These are phyloP conservation scores for Cynocephalus volans DNA, from an alignment of 2,113 vertebrate species.

Conservation along the genomic window DNA sequence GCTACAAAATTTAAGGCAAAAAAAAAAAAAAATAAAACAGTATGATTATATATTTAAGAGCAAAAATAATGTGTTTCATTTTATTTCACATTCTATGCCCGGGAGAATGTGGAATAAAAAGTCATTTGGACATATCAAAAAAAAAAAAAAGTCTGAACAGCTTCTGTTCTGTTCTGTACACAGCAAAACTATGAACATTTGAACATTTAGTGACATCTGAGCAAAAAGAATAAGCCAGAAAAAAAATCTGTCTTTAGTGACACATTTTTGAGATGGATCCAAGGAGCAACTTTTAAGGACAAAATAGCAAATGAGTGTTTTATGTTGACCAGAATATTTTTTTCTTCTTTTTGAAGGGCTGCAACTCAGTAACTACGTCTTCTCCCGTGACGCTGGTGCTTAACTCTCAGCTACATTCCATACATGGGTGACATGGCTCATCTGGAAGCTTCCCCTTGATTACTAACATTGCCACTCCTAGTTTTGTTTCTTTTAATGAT, in stretches of 20 bases:
- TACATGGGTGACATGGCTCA: not conserved
- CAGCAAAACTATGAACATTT: conserved; percentile 6
- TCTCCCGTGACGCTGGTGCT: not conserved
- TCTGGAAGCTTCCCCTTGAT: not conserved
- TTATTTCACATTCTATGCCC: not conserved
- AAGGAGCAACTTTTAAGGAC: conserved; percentile 75
- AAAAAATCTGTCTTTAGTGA: conserved; percentile 23
- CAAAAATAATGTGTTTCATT: not conserved
- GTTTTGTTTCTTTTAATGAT: not conserved
- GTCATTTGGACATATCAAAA: not conserved
- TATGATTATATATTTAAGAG: conserved; percentile 38
- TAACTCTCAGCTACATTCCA: not conserved
- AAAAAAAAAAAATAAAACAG: conserved; percentile 53
- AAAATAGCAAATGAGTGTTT: conserved; percentile 63
- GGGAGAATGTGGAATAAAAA: conserved; percentile 5
- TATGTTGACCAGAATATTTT: not conserved
- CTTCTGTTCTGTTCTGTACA: conserved; percentile 16
- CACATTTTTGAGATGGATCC: conserved; percentile 77
- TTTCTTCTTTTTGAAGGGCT: not conserved
- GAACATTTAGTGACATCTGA: conserved; percentile 49
- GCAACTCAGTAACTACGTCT: fast-evolving
- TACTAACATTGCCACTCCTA: not conserved
- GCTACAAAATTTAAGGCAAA: conserved; percentile 26
- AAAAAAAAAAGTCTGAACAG: not conserved
- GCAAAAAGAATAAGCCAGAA: conserved; percentile 9